A percentile compares a stretch with the other conserved stretches of the same genome.
These are phyloP conservation scores for Sycophila sp. DNA, from an alignment of 1,140 invertebrate species.

Conservation along the genomic window DNA sequence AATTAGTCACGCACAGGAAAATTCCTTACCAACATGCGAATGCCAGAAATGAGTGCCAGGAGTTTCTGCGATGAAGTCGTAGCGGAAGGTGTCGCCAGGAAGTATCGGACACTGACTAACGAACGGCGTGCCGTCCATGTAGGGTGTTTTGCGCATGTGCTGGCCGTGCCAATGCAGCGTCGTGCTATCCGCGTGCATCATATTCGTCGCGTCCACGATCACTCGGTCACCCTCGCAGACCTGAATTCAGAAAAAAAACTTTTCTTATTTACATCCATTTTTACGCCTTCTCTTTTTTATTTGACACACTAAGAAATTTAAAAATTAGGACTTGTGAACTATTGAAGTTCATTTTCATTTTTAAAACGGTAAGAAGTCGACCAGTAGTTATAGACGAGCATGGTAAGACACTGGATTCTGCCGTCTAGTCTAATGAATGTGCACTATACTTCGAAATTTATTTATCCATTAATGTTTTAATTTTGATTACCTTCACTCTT, in stretches of 20 bases:
- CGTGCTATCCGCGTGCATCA: constrained; percentile 58
- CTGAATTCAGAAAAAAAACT: constrained; percentile 40
- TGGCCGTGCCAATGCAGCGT: constrained; percentile 67
- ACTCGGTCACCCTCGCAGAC: constrained; percentile 65
- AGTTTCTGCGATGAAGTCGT: constrained; percentile 62
- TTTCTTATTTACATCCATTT: neutral
- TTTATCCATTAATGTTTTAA: too few relatives aligned
- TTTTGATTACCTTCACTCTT: too few relatives aligned
- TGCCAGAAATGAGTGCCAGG: constrained; percentile 77
- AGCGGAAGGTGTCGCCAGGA: constrained; percentile 68
- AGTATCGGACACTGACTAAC: constrained; percentile 71
- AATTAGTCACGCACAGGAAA: too few relatives aligned
- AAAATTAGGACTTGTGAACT: neutral
- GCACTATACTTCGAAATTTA: too few relatives aligned
- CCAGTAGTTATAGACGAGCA: too few relatives aligned
- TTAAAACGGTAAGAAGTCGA: too few relatives aligned
- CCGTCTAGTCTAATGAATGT: too few relatives aligned
- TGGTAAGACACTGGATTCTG: too few relatives aligned
- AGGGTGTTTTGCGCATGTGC: constrained; percentile 59
- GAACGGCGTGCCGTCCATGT: constrained; percentile 70
- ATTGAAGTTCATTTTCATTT: neutral
- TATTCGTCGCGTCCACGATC: constrained; percentile 63
- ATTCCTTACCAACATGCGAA: constrained; percentile 72
- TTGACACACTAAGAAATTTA: neutral
- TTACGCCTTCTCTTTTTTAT: too few relatives aligned